Evolutionary conservation across 2,888 invertebrate genomes (phyloP).

Genomic region (Molorchus minor): DNA sequence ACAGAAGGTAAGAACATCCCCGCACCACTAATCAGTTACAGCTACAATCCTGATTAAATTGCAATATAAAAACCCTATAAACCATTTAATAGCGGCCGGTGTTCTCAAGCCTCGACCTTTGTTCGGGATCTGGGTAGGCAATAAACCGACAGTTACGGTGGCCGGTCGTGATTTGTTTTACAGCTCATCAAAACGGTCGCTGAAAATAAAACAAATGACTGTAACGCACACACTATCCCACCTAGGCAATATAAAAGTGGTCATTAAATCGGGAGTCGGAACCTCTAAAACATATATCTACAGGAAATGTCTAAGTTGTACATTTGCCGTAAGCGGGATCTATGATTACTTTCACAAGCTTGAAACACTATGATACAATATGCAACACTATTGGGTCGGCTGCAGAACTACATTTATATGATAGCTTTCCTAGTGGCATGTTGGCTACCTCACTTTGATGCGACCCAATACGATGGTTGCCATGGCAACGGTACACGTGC

Average conservation of each 20-base stretch:
- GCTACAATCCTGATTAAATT: conserved; percentile 18
- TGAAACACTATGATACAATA: too few relatives aligned
- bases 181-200: conserved; percentile 51
- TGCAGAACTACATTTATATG: too few relatives aligned
- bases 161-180: conserved; percentile 54
- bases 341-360: too few relatives aligned
- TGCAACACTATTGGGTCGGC: too few relatives aligned
- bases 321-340: too few relatives aligned
- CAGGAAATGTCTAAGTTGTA: too few relatives aligned
- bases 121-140: conserved; percentile 33
- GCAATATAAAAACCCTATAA: conserved; percentile 27
- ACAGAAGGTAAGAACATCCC: not conserved
- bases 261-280: conserved; percentile 44
- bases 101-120: conserved; percentile 29
- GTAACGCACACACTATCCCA: conserved; percentile 34
- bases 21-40: not conserved
- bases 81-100: conserved; percentile 33
- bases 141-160: conserved; percentile 46
- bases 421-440: too few relatives aligned
- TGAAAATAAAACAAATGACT: conserved; percentile 45
- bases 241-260: conserved; percentile 43
- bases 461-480: too few relatives aligned
- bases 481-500: too few relatives aligned
- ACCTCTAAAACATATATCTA: too few relatives aligned
- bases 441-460: too few relatives aligned